Evolutionary conservation across 2,113 vertebrate species (phyloP).

Genomic region (Ceuthmochares aereus): DNA sequence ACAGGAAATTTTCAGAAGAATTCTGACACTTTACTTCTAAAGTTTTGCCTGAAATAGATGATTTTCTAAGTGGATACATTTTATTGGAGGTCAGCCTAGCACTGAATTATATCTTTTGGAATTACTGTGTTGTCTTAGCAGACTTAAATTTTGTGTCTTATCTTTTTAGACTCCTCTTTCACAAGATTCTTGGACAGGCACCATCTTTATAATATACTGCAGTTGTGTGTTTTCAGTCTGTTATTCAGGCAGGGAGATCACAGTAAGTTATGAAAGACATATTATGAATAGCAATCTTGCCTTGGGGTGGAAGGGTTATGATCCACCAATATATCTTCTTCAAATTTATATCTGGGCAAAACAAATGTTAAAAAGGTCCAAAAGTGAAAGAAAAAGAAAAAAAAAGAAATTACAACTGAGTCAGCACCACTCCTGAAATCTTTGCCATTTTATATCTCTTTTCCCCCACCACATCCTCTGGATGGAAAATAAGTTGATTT

Average conservation of each 20-base stretch:
- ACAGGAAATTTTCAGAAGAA: background rate
- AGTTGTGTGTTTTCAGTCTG: background rate
- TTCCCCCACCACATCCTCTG: fast-evolving
- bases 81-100: background rate
- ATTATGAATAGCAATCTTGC: background rate
- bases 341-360: background rate
- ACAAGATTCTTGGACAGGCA: background rate
- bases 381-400: background rate
- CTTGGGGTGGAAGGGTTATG: background rate
- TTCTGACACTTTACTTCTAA: background rate
- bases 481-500: background rate
- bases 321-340: background rate
- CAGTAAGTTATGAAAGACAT: background rate
- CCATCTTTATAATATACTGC: background rate
- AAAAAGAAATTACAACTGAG: background rate
- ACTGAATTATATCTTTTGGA: background rate
- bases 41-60: background rate
- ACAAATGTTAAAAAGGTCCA: background rate
- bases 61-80: background rate
- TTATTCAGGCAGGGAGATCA: background rate
- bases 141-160: background rate
- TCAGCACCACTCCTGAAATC: background rate
- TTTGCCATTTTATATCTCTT: background rate
- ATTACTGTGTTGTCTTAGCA: background rate
- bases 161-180: background rate